Base-by-base conservation (phyloP, 1,140 invertebrate species). In the Mercenaria mercenaria region DNA sequence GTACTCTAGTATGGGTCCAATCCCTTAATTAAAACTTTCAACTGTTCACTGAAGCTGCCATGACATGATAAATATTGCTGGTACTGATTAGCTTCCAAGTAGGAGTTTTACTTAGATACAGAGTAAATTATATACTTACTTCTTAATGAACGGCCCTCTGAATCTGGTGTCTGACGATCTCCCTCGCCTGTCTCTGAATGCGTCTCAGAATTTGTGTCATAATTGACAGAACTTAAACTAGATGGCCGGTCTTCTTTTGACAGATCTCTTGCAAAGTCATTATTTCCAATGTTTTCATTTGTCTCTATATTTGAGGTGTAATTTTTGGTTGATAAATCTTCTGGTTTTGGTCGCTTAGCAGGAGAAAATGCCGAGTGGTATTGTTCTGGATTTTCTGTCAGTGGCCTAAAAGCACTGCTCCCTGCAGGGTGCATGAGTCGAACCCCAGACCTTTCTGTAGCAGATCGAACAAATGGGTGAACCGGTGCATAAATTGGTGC, bases 361-460 rank as follows among this genome's bases (percentile, higher is more conserved):
- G 94, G 92, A 10, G 94, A 93, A 88, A 95, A 95, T 39, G 95
- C 95, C 0, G 95, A 95, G 34, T 95, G 95, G 85, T 95, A 95
- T 15, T 91, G 92, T 47, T 94, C 92, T 20, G 84, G 90, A 37
- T 79, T 91, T 26, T 94, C 94, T 20, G 90, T 82, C 1, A 95
- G 92, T 18, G 93, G 95, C n/a, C 94, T 90, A 80, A 95, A 95
- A 77, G 94, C 94, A 89, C 93, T 93, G 29, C 91, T 91, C 26
- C 92, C 94, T 15, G 91, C 94, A 29, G 92, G 91, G 72, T 91
- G 93, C 88, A 95, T 92, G 52, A 94, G 52, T 47, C 91, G 91
- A 41, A 94, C 83, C 18, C 90, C 91, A 2, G 86, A 81, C 88
- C 91, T 93, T 26, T 91, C 90, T 18, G 92, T 81, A 23, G 94